Base-by-base conservation (phyloP, 1,140 invertebrate genomes). In the Apocrypta bakeri region DNA sequence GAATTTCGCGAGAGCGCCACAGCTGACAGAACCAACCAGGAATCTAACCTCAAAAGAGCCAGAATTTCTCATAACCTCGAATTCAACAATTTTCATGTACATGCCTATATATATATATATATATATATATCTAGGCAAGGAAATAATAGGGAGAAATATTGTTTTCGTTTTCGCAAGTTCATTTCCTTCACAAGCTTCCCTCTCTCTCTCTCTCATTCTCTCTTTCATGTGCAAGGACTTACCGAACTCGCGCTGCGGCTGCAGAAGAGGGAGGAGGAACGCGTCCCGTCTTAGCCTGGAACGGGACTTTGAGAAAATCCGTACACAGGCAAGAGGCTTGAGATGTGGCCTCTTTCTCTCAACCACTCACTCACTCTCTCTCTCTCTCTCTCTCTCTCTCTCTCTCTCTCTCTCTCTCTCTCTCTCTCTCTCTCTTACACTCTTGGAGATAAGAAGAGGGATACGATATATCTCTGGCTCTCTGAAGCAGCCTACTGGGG, bases 221-320 rank as follows among this genome's bases (percentile, higher is more conserved):
- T n/a, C n/a, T n/a, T 8, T 21, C 56, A 27, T 66, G 64, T 37
- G 27, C 64, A 17, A 69, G 29, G 40, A 80, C 79, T 80, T 80
- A 80, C 79, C 79, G 56, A 9, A 64, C 24, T 73, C 79, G 31
- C 78, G 78, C 61, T 48, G 48, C 78, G 56, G 29, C 69, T 79
- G 40, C 37, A 69, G 31, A 80, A 24, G 72, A 64, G 56, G 63
- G 64, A 64, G 42, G 40, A 72, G 61, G 25, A 24, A 11, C 48
- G 48, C 48, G 48, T 17, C 48, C 21, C 48, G 48, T 56, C 21
- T 56, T 73, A 56, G 33, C 79, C 66, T 73, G 79, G 73, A 56
- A 80, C 79, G 79, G 79, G 69, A 80, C 79, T 80, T 80, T 80
- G 78, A n/a, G 48, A 80, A 80, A 80, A 80, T 80, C 69, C 69